These are phyloP conservation scores for Moxostoma hubbsi DNA, from an alignment of 2,797 vertebrate species.

Conservation along the genomic window DNA sequence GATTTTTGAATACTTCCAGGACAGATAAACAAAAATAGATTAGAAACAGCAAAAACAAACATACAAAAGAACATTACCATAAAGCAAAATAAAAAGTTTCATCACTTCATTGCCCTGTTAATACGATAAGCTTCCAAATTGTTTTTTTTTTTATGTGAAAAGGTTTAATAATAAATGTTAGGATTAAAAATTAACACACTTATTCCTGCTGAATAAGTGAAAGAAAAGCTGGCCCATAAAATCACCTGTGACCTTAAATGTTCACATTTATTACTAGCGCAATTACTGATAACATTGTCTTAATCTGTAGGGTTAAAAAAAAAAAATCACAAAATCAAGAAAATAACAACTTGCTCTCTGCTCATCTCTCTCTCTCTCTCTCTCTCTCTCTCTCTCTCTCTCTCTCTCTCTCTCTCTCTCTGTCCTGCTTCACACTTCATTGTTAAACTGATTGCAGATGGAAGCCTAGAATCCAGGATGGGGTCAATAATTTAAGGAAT, in stretches of 20 bases:
- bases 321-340: neutral
- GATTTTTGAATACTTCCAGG: neutral
- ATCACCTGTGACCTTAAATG: conserved; percentile 37
- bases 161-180: conserved; percentile 78
- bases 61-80: conserved; percentile 11
- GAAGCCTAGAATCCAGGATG: conserved; percentile 51
- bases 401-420: conserved; percentile 37
- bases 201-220: conserved; percentile 73
- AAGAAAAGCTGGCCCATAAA: conserved; percentile 54
- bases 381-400: conserved; percentile 39
- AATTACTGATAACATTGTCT: conserved; percentile 29
- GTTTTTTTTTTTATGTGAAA: conserved; percentile 65
- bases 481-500: conserved; percentile 79
- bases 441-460: conserved; percentile 69
- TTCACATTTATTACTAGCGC: conserved; percentile 36
- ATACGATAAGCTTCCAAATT: conserved; percentile 75
- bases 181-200: conserved; percentile 75
- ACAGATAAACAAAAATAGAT: conserved; percentile 60
- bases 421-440: conserved; percentile 38
- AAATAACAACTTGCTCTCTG: conserved; percentile 52
- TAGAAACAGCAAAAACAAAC: conserved; percentile 58
- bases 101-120: conserved; percentile 61
- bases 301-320: neutral
- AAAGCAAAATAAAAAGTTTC: conserved; percentile 58
- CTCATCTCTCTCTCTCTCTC: conserved; percentile 29